These are phyloP conservation scores for Pogonocichla stellata DNA, from an alignment of 2,113 vertebrate species.

Conservation along the genomic window DNA sequence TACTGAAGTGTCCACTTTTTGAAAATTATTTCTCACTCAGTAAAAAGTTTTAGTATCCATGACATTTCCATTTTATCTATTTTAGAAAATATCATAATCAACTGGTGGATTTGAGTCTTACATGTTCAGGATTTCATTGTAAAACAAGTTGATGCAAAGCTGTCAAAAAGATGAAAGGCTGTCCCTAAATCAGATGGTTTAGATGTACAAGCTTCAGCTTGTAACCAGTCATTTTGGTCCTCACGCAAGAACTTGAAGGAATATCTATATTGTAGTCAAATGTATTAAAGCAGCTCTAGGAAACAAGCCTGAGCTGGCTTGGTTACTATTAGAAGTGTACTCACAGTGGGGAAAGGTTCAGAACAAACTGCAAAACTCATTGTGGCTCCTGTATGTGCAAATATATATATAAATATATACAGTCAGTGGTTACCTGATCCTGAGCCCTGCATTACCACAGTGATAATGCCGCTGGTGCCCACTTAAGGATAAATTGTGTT, in stretches of 20 bases:
- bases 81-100: background rate
- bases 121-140: background rate
- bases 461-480: background rate
- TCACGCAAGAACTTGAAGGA: background rate
- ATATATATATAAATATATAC: background rate
- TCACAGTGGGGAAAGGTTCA: background rate
- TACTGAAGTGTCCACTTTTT: background rate
- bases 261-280: background rate
- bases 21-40: background rate
- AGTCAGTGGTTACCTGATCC: background rate
- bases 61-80: background rate
- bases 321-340: background rate
- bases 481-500: background rate
- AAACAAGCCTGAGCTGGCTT: background rate
- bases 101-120: background rate
- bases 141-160: background rate
- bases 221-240: background rate
- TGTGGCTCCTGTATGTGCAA: background rate
- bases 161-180: background rate
- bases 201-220: background rate
- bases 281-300: background rate
- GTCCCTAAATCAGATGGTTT: background rate
- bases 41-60: background rate
- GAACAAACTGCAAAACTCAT: background rate
- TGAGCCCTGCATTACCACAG: background rate